These are phyloP conservation scores for Chrysolina haemoptera DNA, from an alignment of 2,888 invertebrate genomes.

Conservation along the genomic window DNA sequence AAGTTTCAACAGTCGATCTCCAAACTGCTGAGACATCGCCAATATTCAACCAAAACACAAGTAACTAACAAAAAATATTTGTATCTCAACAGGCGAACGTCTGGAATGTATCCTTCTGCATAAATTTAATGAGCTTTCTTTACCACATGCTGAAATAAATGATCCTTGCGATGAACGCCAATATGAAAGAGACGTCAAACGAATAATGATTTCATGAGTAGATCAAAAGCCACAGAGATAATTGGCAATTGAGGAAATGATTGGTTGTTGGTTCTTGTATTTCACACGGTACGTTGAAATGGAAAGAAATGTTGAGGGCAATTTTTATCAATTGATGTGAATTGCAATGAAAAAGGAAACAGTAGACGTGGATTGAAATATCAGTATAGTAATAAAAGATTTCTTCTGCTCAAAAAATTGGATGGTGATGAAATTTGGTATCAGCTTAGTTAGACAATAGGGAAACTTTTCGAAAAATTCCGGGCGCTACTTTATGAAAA, in stretches of 20 bases:
- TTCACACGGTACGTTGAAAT: not conserved
- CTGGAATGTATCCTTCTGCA: too few relatives aligned
- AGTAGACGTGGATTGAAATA: not conserved
- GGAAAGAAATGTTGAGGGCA: not conserved
- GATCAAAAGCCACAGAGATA: conserved; percentile 9
- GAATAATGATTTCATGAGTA: not conserved
- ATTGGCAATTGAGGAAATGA: conserved; percentile 4
- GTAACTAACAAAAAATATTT: too few relatives aligned
- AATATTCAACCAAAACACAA: too few relatives aligned
- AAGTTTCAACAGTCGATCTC: too few relatives aligned
- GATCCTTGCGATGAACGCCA: not conserved
- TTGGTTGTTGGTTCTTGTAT: conserved; percentile 4
- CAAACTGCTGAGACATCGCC: too few relatives aligned
- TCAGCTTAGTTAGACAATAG: too few relatives aligned
- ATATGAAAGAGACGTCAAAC: conserved; percentile 3
- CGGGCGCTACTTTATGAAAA: too few relatives aligned
- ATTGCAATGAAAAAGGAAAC: not conserved
- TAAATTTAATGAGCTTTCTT: too few relatives aligned
- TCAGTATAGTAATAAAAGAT: not conserved
- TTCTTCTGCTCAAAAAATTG: too few relatives aligned
- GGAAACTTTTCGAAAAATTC: too few relatives aligned
- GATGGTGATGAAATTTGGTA: not conserved
- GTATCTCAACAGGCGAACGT: too few relatives aligned
- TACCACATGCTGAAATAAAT: not conserved
- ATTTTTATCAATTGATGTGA: not conserved